Conservation (phyloP, 2,888 invertebrate genomes). For the Nephrocerus scutellatus region DNA sequence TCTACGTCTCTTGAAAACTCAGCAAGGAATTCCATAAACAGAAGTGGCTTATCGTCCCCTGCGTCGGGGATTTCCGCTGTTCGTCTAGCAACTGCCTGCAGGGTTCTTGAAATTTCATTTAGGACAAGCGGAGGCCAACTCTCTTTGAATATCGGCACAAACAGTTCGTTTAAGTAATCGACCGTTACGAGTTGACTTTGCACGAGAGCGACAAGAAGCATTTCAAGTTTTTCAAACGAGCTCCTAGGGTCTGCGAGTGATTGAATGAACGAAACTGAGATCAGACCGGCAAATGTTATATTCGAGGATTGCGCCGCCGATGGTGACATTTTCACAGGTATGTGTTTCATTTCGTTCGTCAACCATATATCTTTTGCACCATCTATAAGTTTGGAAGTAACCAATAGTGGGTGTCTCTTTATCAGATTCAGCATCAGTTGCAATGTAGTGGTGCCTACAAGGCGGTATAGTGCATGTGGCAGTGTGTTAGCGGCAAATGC, state of each 20-base stretch:
- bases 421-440: constrained; percentile 40
- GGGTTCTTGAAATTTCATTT: constrained; percentile 31
- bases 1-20: constrained; percentile 45
- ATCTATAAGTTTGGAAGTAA: constrained; percentile 28
- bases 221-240: constrained; percentile 48
- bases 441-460: constrained; percentile 32
- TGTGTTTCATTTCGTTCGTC: constrained; percentile 15
- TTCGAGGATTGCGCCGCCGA: not conserved
- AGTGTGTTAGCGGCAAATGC: constrained; percentile 31
- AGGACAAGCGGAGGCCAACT: constrained; percentile 54
- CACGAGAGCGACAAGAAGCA: constrained; percentile 50
- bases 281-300: constrained; percentile 22
- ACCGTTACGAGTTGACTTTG: constrained; percentile 53
- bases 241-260: constrained; percentile 25
- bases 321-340: not conserved
- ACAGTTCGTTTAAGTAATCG: constrained; percentile 59
- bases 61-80: too few relatives aligned
- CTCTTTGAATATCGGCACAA: constrained; percentile 59
- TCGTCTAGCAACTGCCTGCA: constrained; percentile 29
- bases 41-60: constrained; percentile 38
- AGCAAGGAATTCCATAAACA: constrained; percentile 45
- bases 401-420: constrained; percentile 26
- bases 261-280: constrained; percentile 32
- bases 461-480: constrained; percentile 35
- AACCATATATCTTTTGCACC: constrained; percentile 23